Evolutionary conservation across 2,797 vertebrate genomes (phyloP).

Genomic region (Heliangelus exortis): DNA sequence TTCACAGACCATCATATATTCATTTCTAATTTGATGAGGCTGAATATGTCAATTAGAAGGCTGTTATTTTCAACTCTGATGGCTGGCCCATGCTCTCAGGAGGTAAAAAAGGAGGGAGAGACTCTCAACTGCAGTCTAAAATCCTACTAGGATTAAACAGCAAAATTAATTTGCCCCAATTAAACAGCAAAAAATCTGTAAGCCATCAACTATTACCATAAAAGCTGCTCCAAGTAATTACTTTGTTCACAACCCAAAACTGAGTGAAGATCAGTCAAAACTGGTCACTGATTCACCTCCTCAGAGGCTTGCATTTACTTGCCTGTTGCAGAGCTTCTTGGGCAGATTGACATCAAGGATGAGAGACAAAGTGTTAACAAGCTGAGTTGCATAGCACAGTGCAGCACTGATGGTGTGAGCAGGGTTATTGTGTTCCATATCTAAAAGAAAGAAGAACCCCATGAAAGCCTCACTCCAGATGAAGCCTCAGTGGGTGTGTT

Average conservation of each 20-base stretch:
- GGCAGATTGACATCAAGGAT: conserved; percentile 94
- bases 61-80: neutral
- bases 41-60: neutral
- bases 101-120: neutral
- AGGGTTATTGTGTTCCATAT: conserved; percentile 93
- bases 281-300: neutral
- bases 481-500: neutral
- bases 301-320: conserved; percentile 42
- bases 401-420: conserved; percentile 96
- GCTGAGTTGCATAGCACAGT: conserved; percentile 93
- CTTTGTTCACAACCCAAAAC: neutral
- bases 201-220: neutral
- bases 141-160: neutral
- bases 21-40: neutral
- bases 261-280: neutral
- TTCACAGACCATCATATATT: neutral
- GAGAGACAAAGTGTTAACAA: conserved; percentile 92
- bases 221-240: neutral
- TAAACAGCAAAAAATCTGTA: neutral
- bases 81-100: neutral
- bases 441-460: conserved; percentile 70
- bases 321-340: conserved; percentile 97
- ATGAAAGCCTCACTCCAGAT: neutral
- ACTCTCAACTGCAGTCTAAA: neutral
- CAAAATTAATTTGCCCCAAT: neutral